Conservation (phyloP, 1,140 invertebrate species). For the Drosophila erecta region DNA sequence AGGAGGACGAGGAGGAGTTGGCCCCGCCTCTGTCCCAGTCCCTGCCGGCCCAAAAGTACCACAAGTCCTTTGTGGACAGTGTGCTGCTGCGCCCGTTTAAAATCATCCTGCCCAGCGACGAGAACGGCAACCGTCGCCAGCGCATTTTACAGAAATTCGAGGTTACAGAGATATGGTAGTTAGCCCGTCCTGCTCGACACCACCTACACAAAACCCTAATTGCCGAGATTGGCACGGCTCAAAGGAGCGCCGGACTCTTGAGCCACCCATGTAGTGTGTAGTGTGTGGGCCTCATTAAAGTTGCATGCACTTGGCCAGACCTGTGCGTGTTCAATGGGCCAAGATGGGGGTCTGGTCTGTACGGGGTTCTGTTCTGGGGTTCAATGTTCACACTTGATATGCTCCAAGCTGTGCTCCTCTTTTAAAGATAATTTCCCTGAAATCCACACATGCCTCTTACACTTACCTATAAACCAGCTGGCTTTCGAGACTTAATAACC, state of each 20-base stretch:
- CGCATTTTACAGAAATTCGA: constrained; percentile 81
- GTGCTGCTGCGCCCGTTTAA: constrained; percentile 77
- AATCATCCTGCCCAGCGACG: constrained; percentile 75
- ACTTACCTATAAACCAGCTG: constrained; percentile 5
- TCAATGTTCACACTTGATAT: constrained; percentile 68
- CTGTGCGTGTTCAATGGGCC: constrained; percentile 73
- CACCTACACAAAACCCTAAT: constrained; percentile 38
- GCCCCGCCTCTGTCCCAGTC: constrained; percentile 38
- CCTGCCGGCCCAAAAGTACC: constrained; percentile 60
- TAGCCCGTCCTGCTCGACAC: constrained; percentile 38
- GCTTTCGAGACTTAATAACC: constrained; percentile 7
- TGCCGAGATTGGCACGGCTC: constrained; percentile 37
- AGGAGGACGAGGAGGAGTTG: constrained; percentile 33
- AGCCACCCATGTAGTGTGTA: constrained; percentile 8
- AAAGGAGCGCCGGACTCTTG: constrained; percentile 10
- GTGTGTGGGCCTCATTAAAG: constrained; percentile 40
- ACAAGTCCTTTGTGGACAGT: constrained; percentile 82
- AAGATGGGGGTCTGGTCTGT: constrained; percentile 29
- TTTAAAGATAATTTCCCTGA: not conserved
- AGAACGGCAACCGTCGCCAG: constrained; percentile 70
- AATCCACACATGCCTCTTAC: not conserved
- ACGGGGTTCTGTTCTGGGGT: constrained; percentile 27
- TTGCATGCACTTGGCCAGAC: constrained; percentile 33
- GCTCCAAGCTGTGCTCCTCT: constrained; percentile 5
- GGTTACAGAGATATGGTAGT: constrained; percentile 82